Conservation (phyloP, 1,140 invertebrate genomes). For the Drosophila lacertosa region DNA sequence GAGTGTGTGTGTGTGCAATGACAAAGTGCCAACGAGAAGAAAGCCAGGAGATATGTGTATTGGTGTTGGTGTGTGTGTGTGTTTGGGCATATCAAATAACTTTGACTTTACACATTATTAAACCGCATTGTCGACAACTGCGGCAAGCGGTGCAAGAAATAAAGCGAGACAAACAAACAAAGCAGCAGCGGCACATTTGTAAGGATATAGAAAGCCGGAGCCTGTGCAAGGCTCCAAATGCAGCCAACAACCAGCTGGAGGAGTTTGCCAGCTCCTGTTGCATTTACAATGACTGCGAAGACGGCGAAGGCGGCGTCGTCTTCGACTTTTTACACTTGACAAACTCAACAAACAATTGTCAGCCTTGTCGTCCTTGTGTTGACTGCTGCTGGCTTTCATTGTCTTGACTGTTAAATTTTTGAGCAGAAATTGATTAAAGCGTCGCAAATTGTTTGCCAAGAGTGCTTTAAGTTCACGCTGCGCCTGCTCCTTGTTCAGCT, state of each 20-base stretch:
- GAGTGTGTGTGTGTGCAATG: constrained; percentile 23
- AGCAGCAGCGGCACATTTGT: constrained; percentile 61
- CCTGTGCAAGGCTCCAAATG: background rate
- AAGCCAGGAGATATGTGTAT: constrained; percentile 10
- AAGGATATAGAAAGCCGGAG: constrained; percentile 59
- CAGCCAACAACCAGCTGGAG: background rate
- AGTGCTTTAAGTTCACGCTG: constrained; percentile 56
- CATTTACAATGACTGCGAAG: too few relatives aligned
- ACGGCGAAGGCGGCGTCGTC: too few relatives aligned
- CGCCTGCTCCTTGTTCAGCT: background rate
- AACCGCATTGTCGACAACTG: constrained; percentile 73
- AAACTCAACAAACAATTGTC: constrained; percentile 80
- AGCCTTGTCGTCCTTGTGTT: constrained; percentile 44
- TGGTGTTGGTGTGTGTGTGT: constrained; percentile 19
- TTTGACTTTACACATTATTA: constrained; percentile 83
- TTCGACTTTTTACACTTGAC: constrained; percentile 53
- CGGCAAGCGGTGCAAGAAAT: constrained; percentile 44
- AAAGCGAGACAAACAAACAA: constrained; percentile 74
- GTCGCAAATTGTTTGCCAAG: constrained; percentile 67
- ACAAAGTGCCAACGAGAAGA: constrained; percentile 39
- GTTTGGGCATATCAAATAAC: constrained; percentile 81
- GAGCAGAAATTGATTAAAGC: constrained; percentile 75
- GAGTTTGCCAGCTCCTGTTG: constrained; percentile 59
- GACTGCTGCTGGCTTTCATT: constrained; percentile 28
- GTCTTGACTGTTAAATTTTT: constrained; percentile 73